phyloP scores from a whole-genome alignment of 2,113 vertebrate genomes.

The Motacilla tschutschensis region DNA sequence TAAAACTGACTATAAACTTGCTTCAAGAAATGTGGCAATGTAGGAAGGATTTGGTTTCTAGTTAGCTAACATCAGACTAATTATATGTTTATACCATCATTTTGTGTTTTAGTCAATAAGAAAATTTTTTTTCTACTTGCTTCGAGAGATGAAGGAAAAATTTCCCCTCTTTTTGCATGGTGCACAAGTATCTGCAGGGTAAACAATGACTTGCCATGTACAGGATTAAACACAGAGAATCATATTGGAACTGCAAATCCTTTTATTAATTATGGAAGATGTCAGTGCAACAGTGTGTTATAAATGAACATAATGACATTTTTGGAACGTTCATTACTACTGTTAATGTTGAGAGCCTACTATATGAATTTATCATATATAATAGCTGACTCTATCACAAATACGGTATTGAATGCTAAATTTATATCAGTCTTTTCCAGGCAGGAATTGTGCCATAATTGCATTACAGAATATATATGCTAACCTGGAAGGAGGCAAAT shows the following conservation, averaged over 20 bases:
- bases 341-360: not conserved
- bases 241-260: not conserved
- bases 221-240: not conserved
- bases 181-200: not conserved
- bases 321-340: not conserved
- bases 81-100: not conserved
- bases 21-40: not conserved
- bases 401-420: not conserved
- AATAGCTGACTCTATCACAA: slow-evolving; percentile 4
- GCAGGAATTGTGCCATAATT: not conserved
- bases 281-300: not conserved
- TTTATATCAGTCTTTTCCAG: not conserved
- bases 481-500: not conserved
- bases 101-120: not conserved
- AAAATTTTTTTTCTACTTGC: not conserved
- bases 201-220: not conserved
- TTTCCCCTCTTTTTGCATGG: not conserved
- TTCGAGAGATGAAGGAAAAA: not conserved
- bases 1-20: not conserved
- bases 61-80: not conserved
- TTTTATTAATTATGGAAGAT: slow-evolving; percentile 6
- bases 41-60: not conserved
- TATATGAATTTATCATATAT: not conserved
- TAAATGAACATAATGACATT: not conserved
- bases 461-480: not conserved